Evolutionary conservation across 2,888 invertebrate species (phyloP), one percentile per base, ranked within the genome.

Genomic region (Troides oblongomaculatus): DNA sequence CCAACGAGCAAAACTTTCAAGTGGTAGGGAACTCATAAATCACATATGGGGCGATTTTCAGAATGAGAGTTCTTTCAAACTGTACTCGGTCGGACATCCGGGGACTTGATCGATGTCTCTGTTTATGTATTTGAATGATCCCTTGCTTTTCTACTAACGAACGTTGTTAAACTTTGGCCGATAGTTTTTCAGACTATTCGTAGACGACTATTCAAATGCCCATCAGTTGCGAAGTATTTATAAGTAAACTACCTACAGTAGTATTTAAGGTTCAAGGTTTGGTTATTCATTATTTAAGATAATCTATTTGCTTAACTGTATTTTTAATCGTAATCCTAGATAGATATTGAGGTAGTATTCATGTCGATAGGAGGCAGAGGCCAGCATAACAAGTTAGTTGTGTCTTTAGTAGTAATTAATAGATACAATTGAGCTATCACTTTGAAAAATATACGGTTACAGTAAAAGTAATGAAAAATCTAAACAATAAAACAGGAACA

Each of bases 31-130:
- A 62, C 43, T 62, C 61, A 69, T 69, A 69, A 69, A 69, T 69
- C 69, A 69, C 61, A 62, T 58, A 65, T 69, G 65, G 69, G 46
- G 62, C 64, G 64, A 69, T 69, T 62, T 69, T 21, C 64, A 65
- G 65, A 64, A 62, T 61, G 65, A 61, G 61, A 69, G 65, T 64
- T 69, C 69, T 69, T 69, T 69, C 69, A 69, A 69, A 69, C 69
- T 65, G 57, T 65, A 61, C 62, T 65, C 30, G 25, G 46, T 65
- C 46, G 69, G 65, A 65, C 65, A 57, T 69, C 64, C 64, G 64
- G n/a, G 46, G 2, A 53, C 62, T 69, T 69, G 69, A 69, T 69
- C 46, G 64, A 69, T 69, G 61, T 58, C 57, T 65, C 53, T 69
- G 69, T 65, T 69, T 69, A 30, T 69, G 64, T 61, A 23, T 56